Conservation (phyloP, 2,113 vertebrate species). For the Regulus satrapa region DNA sequence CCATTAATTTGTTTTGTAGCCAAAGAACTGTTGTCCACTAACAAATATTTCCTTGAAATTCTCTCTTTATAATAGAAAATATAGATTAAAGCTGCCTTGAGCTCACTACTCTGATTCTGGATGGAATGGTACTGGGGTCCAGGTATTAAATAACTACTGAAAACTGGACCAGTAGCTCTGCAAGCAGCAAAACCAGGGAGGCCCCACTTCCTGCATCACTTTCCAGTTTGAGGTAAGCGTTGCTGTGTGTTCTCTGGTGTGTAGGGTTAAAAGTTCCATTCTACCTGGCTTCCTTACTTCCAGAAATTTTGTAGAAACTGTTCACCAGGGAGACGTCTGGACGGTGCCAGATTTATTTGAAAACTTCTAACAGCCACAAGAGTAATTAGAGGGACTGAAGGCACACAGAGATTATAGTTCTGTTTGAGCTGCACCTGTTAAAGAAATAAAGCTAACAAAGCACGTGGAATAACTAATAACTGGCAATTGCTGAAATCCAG, state of each 20-base stretch:
- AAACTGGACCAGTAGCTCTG: neutral
- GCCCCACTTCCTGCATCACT: neutral
- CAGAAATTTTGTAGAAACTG: neutral
- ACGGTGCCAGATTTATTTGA: neutral
- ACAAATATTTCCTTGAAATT: neutral
- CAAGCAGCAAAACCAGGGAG: neutral
- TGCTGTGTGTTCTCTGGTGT: accelerated
- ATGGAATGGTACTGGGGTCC: neutral
- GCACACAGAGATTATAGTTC: neutral
- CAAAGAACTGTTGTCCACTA: neutral
- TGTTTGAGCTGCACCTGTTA: neutral
- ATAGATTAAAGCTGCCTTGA: neutral
- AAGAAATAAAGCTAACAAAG: neutral
- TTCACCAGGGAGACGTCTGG: neutral
- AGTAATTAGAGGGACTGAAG: neutral
- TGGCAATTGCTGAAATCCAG: neutral
- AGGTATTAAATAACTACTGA: neutral
- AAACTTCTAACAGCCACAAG: neutral
- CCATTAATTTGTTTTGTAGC: neutral
- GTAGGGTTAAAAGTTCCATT: neutral
- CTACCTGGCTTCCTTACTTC: neutral
- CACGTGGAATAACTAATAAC: neutral
- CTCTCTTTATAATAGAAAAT: neutral
- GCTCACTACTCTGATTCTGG: neutral
- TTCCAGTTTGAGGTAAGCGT: neutral